Conservation (phyloP, 2,888 invertebrate species). For the Artemia sp. region DNA sequence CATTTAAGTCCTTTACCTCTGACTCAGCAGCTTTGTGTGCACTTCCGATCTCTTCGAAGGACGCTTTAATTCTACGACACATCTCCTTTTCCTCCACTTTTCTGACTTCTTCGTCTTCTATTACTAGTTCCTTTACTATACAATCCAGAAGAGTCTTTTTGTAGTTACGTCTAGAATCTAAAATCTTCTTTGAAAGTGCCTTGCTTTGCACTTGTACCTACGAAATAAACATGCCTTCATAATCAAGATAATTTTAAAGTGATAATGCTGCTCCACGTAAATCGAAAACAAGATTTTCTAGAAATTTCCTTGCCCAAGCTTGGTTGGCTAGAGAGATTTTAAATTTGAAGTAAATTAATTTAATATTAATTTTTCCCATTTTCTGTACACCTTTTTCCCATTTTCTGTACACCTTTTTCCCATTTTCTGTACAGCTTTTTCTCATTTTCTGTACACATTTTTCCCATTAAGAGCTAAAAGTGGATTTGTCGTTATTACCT, state of each 20-base stretch:
- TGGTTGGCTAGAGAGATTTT: no score
- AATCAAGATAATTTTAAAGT: background rate
- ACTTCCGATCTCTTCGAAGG: constrained; percentile 1
- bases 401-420: no score
- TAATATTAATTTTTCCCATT: no score
- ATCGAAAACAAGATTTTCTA: no score
- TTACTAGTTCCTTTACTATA: background rate
- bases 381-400: no score
- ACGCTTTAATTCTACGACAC: background rate
- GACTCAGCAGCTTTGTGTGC: constrained; percentile 11
- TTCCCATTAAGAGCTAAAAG: no score
- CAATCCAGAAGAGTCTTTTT: background rate
- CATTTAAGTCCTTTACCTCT: background rate
- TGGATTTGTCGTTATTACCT: no score
- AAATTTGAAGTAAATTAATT: no score
- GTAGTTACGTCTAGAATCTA: background rate
- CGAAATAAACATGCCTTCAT: background rate
- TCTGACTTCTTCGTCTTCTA: background rate
- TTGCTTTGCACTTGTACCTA: constrained; percentile 5
- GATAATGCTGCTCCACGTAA: no score
- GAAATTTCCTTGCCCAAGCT: no score
- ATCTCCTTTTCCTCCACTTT: background rate
- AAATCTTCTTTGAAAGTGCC: background rate
- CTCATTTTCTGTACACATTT: no score
- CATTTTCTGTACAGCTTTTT: no score